phyloP scores from a whole-genome alignment of 2,888 invertebrate species.

The Agriopis marginaria region DNA sequence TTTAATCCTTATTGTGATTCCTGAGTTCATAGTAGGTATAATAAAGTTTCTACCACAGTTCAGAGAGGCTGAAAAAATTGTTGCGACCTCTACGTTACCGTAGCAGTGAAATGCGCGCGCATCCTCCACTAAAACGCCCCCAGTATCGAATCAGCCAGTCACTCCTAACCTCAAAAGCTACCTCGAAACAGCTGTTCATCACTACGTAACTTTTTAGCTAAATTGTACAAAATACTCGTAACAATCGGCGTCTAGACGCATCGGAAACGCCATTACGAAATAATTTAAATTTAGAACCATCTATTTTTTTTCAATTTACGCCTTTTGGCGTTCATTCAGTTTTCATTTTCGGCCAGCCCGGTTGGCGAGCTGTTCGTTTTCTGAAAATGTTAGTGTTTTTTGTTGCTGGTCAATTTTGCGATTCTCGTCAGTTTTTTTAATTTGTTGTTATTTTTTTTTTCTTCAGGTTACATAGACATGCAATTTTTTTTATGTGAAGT shows the following conservation, averaged over 20 bases:
- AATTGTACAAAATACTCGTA: slow-evolving; percentile 29
- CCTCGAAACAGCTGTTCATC: slow-evolving; percentile 76
- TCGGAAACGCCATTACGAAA: slow-evolving; percentile 73
- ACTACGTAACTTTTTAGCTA: slow-evolving; percentile 50
- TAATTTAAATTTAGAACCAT: slow-evolving; percentile 79
- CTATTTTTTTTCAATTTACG: slow-evolving; percentile 74
- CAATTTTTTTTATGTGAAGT: slow-evolving; percentile 44
- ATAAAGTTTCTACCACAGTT: background rate
- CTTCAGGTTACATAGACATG: slow-evolving; percentile 56
- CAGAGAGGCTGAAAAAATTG: background rate
- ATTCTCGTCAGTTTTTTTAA: slow-evolving; percentile 34
- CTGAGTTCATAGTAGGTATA: background rate
- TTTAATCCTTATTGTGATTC: too few species aligned
- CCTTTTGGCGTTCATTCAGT: slow-evolving; percentile 81
- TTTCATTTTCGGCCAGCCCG: slow-evolving; percentile 73
- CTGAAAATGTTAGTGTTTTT: slow-evolving; percentile 29
- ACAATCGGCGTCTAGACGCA: slow-evolving; percentile 62
- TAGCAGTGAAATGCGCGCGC: slow-evolving; percentile 74
- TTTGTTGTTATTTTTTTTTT: slow-evolving; percentile 35
- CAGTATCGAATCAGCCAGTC: slow-evolving; percentile 78
- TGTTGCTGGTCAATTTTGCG: slow-evolving; percentile 15
- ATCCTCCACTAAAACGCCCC: slow-evolving; percentile 59
- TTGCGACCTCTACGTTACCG: slow-evolving; percentile 40
- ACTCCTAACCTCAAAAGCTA: slow-evolving; percentile 79
- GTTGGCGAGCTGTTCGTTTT: slow-evolving; percentile 59